Evolutionary conservation across 2,888 invertebrate species (phyloP), one percentile per base, ranked within the genome.

Genomic region (Dermolepida albohirtum): DNA sequence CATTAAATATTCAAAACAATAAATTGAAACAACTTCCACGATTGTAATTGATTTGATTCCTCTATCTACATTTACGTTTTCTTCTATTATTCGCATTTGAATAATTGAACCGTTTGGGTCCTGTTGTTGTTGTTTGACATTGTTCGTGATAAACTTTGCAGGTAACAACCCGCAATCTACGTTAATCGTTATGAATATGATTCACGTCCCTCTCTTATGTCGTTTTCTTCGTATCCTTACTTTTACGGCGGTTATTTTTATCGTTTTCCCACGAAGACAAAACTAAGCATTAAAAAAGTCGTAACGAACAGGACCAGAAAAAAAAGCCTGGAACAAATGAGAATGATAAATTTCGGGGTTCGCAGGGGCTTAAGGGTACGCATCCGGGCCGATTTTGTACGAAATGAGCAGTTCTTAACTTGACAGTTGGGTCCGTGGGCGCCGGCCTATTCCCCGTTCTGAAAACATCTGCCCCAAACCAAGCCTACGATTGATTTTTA

Each of bases 401-500:
- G 74, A 74, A 66, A 68, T 63, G 59, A 51, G 68, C 71, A 69
- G 66, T 70, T 73, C 75, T 74, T 74, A 72, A 70, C 72, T 70
- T 69, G 74, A 70, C 72, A 73, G 73, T 68, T 67, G 69, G 72
- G 69, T 70, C 73, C 69, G 68, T 73, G 73, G 75, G 72, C 74
- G 74, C 74, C 71, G 70, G 68, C 71, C 75, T 81, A 79, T 78
- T 75, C 76, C 74, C 78, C 74, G 74, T 78, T 74, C 78, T 78
- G 74, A 80, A 79, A 81, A 81, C 80, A 77, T 81, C 73, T 73
- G 75, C 73, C 75, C 49, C 71, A 69, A 74, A 74, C 73, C 74
- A 72, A 71, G 77, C 74, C 70, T 73, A 75, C 81, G 80, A 82
- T 81, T 81, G 81, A 81, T 81, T 82, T 82, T 82, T 82, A 81